Evolutionary conservation across 2,113 vertebrate species (phyloP).

Genomic region (Pollimyrus isidori): DNA sequence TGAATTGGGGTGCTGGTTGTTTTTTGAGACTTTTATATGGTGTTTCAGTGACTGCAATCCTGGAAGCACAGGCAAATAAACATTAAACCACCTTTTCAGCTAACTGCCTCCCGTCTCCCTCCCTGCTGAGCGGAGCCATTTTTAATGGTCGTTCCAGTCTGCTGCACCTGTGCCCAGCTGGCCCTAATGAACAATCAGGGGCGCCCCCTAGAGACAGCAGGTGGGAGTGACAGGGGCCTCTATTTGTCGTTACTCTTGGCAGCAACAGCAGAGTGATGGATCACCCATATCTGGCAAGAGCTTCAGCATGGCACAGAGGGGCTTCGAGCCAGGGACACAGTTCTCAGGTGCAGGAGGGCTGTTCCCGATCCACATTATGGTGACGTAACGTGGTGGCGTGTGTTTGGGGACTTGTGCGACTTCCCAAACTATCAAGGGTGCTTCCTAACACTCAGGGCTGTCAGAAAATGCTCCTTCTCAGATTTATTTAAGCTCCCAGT

Average conservation of each 20-base stretch:
- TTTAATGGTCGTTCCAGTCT: neutral
- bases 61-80: neutral
- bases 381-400: neutral
- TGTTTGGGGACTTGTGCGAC: neutral
- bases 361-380: neutral
- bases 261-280: neutral
- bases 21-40: neutral
- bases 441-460: neutral
- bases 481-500: neutral
- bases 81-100: neutral
- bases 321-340: neutral
- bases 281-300: neutral
- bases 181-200: neutral
- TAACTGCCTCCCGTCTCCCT: neutral
- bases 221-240: neutral
- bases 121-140: neutral
- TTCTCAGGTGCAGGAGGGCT: neutral
- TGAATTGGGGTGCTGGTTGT: neutral
- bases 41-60: neutral
- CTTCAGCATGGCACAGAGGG: neutral
- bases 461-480: neutral
- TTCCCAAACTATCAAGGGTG: neutral
- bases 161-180: neutral
- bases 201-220: neutral
- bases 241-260: neutral